These are phyloP conservation scores for Epinephelus moara DNA, from an alignment of 2,113 vertebrate species.

Conservation along the genomic window DNA sequence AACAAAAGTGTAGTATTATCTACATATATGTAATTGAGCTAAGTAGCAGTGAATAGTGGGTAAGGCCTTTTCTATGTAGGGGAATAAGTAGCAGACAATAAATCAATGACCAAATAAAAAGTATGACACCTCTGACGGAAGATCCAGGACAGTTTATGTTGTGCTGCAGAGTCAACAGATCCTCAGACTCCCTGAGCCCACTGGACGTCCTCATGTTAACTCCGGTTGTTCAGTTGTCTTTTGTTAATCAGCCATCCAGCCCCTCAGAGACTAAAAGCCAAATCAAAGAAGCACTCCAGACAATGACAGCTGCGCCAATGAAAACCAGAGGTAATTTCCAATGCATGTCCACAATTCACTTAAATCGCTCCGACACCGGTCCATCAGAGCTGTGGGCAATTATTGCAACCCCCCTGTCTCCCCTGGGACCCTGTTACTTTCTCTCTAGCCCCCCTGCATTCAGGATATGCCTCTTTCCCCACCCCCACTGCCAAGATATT, in stretches of 20 bases:
- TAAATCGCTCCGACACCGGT: slow-evolving; percentile 49
- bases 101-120: neutral
- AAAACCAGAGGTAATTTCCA: slow-evolving; percentile 61
- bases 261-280: slow-evolving; percentile 2
- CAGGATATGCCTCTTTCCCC: neutral
- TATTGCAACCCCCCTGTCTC: slow-evolving; percentile 42
- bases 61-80: neutral
- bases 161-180: neutral
- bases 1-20: no score
- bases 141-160: neutral
- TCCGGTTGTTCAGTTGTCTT: neutral
- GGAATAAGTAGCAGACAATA: neutral
- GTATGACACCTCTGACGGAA: neutral
- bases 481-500: slow-evolving; percentile 16
- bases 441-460: neutral
- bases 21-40: neutral
- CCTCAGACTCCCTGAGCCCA: neutral
- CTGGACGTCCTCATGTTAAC: neutral
- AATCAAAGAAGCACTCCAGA: slow-evolving; percentile 41
- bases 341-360: slow-evolving; percentile 64
- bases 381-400: slow-evolving; percentile 69
- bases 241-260: slow-evolving; percentile 7
- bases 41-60: neutral
- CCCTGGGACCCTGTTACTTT: slow-evolving; percentile 51
- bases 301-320: slow-evolving; percentile 66